Conservation (phyloP, 2,113 vertebrate species). For the Syngnathoides biaculeatus region DNA sequence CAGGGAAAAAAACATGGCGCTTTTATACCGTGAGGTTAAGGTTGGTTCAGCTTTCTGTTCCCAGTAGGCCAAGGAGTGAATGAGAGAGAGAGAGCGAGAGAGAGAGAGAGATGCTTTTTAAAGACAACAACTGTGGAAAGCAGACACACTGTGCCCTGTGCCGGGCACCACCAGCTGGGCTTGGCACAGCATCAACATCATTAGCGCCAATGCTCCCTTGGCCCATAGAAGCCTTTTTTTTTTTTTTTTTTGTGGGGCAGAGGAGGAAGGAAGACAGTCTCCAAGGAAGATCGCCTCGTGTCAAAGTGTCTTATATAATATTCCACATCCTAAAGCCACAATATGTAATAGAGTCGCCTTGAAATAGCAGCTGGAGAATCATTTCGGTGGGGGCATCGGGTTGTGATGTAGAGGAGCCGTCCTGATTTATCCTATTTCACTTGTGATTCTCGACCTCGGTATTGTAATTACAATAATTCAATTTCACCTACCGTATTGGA, state of each 20-base stretch:
- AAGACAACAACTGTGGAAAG: conserved; percentile 66
- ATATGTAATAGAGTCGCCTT: not conserved
- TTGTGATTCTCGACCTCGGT: too few species aligned
- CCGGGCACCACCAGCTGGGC: conserved; percentile 69
- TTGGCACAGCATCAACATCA: conserved; percentile 68
- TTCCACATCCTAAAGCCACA: not conserved
- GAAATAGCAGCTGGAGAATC: not conserved
- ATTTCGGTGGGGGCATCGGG: not conserved
- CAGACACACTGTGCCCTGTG: conserved; percentile 71
- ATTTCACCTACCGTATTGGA: not conserved
- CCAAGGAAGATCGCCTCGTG: conserved; percentile 14
- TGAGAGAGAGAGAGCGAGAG: conserved; percentile 40
- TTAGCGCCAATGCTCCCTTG: conserved; percentile 58
- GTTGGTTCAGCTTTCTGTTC: conserved; percentile 37
- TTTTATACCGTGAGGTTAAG: conserved; percentile 2
- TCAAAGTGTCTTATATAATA: not conserved
- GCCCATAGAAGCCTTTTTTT: conserved; percentile 58
- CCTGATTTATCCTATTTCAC: too few species aligned
- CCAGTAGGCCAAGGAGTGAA: conserved; percentile 46
- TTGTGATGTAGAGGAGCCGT: not conserved
- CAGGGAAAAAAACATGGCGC: not conserved
- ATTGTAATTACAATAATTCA: too few species aligned
- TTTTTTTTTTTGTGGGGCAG: conserved; percentile 41
- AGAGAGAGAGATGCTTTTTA: conserved; percentile 57
- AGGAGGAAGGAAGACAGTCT: conserved; percentile 30